Evolutionary conservation across 2,113 vertebrate genomes (phyloP).

Genomic region (human): DNA sequence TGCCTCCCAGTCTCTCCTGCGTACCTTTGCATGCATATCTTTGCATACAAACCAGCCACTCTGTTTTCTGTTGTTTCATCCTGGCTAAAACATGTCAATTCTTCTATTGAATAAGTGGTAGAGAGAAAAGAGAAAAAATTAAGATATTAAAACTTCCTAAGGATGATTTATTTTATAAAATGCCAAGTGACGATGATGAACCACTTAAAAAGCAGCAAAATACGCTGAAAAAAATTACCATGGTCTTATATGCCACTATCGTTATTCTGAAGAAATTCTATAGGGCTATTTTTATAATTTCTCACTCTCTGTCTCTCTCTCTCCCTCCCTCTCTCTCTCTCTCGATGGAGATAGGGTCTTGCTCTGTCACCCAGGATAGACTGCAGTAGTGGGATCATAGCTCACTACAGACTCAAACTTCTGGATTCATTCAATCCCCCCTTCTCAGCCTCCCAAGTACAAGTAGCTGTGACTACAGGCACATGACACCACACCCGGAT

Average conservation of each 20-base stretch:
- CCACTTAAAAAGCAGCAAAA: background rate
- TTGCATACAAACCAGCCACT: background rate
- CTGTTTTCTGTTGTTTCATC: background rate
- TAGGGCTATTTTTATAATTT: background rate
- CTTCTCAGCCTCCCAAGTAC: too few species aligned
- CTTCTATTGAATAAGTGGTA: background rate
- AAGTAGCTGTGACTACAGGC: too few species aligned
- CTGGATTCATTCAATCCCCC: too few species aligned
- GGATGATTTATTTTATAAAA: conserved; percentile 23
- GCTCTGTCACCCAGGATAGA: too few species aligned
- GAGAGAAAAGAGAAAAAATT: background rate
- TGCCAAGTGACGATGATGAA: background rate
- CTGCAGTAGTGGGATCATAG: too few species aligned
- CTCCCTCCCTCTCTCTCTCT: too few species aligned
- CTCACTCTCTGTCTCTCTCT: too few species aligned
- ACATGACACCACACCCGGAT: too few species aligned
- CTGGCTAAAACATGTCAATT: background rate
- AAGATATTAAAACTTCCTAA: background rate
- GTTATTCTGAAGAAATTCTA: conserved; percentile 28
- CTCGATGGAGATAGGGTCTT: too few species aligned
- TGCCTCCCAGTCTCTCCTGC: background rate
- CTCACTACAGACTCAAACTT: too few species aligned
- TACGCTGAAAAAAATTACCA: background rate
- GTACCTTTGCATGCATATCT: background rate
- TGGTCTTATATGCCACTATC: background rate